phyloP scores from a whole-genome alignment of 2,797 vertebrate genomes.

The Sebastes oblongus region DNA sequence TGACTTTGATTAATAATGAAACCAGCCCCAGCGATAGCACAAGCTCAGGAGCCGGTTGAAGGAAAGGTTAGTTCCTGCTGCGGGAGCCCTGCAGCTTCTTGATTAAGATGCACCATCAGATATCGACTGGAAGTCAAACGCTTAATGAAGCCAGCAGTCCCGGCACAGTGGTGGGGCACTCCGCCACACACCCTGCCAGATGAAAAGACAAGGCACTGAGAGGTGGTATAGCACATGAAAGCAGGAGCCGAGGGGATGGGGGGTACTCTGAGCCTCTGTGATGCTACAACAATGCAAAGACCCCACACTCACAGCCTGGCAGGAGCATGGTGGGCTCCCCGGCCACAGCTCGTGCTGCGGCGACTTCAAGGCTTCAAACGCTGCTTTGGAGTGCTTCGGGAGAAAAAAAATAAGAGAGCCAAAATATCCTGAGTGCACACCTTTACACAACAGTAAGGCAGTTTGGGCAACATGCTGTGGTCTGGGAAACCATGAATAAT shows the following conservation, averaged over 20 bases:
- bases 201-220: slow-evolving; percentile 63
- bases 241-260: slow-evolving; percentile 35
- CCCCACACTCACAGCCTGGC: slow-evolving; percentile 34
- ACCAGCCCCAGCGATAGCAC: slow-evolving; percentile 42
- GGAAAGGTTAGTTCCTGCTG: slow-evolving; percentile 73
- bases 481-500: slow-evolving; percentile 35
- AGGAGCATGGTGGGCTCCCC: slow-evolving; percentile 26
- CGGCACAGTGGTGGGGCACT: slow-evolving; percentile 56
- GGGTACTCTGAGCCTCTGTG: slow-evolving; percentile 46
- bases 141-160: slow-evolving; percentile 80
- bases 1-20: slow-evolving; percentile 54
- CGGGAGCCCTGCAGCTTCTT: slow-evolving; percentile 67
- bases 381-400: slow-evolving; percentile 33
- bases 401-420: background rate
- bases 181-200: slow-evolving; percentile 62
- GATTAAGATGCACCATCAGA: slow-evolving; percentile 78
- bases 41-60: slow-evolving; percentile 46
- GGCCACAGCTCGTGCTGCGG: slow-evolving; percentile 31
- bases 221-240: slow-evolving; percentile 63
- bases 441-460: slow-evolving; percentile 13
- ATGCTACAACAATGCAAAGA: slow-evolving; percentile 57
- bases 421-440: slow-evolving; percentile 19
- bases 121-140: slow-evolving; percentile 81
- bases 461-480: slow-evolving; percentile 21
- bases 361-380: slow-evolving; percentile 58